Evolutionary conservation across 2,113 vertebrate genomes (phyloP), one percentile per base, ranked within the genome.

Genomic region (Cheirogaleus medius): DNA sequence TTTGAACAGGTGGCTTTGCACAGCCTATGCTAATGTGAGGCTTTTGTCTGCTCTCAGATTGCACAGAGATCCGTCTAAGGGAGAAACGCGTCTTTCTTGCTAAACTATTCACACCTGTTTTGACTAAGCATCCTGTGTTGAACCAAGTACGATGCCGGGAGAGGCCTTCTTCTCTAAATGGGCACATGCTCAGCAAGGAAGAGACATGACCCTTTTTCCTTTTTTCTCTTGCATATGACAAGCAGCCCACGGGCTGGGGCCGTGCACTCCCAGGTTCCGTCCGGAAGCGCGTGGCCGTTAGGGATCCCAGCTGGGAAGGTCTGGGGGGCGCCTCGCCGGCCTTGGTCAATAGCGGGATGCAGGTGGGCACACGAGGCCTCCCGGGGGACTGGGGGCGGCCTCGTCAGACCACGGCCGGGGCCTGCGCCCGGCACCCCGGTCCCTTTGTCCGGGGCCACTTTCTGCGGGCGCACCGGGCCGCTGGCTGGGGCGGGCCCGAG

Each of bases 1-100:
- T 98, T 98, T 98, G 97, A 97, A 97, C 98, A 98, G 98, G 97
- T 98, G 97, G 90, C 92, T 97, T 93, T 96, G 96, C 96, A 94
- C 91, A 71, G 74, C 69, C 74, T 52, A 91, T 85, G 96, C 87
- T 96, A 96, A 97, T 94, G 77, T 1, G 54, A 54, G 68, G 89
- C 94, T 90, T 97, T 94, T 97, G 96, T 97, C 91, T 90, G 83
- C 80, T 96, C 92, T 68, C 78, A 87, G 52, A 66, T 64, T 39
- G 91, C 89, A 20, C 58, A 1, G 76, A 69, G 86, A 97, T 80
- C 85, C 85, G 5, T 42, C 83, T 69, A 32, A n/a, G 81, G 77
- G 54, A 88, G 76, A 97, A 87, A 91, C 3, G 37, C 58, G 32
- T 87, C 95, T 89, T 83, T 95, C 76, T 68, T 13, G 94, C 78